Base-by-base conservation (phyloP, 2,797 vertebrate genomes). In the Paedocypris micromegethes region DNA sequence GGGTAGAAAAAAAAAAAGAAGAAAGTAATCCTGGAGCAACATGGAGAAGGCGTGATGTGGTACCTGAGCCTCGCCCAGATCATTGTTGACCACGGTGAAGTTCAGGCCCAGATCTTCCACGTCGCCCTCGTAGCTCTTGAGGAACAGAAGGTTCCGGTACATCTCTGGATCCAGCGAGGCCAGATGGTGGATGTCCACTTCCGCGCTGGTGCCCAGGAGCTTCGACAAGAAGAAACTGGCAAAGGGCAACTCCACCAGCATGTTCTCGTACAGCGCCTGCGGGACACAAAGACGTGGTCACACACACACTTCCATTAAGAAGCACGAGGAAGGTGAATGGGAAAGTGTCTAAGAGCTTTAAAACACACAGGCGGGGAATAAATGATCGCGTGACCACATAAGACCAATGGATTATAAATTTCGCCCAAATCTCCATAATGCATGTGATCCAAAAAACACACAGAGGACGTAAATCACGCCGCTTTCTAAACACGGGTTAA, bases 361-460 rank as follows among this genome's bases (percentile, higher is more conserved):
- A 94, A 90, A 92, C 93, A 94, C 90, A 92, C 92, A 91, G 88
- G 89, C 88, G 90, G 86, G 92, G 45, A 94, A 97, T 96, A 96
- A 98, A 94, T 94, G 93, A 95, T 92, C 87, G 91, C 90, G 90
- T 87, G 92, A 92, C 84, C 91, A 85, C 96, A 98, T 96, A 94
- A 96, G 94, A 93, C 93, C 98, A 97, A 98, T 98, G 95, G 94
- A 95, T 98, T 97, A 97, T 98, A 98, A 98, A 98, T 98, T 96
- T 92, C 94, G 23, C 23, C 76, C 73, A 81, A 75, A 97, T 97
- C 92, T 97, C 94, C 94, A 97, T 98, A 97, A 98, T 94, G 93
- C 87, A 95, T 93, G 92, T 92, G 23, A 93, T 93, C 88, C 85
- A 88, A 92, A 94, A 97, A 90, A 96, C 91, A 93, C 91, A 94